Evolutionary conservation across 2,797 vertebrate species (phyloP), one percentile per base, ranked within the genome.

Genomic region (Hydrocynus forskahlii): DNA sequence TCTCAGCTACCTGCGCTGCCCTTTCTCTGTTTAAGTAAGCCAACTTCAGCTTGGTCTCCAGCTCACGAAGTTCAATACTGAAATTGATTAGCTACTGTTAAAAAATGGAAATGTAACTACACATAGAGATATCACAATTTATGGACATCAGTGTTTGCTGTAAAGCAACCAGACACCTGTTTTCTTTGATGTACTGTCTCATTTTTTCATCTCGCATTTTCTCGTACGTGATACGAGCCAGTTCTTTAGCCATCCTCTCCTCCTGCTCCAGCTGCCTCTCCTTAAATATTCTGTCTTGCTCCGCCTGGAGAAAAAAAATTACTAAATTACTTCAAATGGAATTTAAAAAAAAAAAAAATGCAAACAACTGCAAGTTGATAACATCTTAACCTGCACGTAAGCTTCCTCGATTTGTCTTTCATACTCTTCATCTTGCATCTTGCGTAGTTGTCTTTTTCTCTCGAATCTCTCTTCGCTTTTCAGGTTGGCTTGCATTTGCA

Each of bases 21-120:
- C 95, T 92, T 83, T 95, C 97, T 89, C 95, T 96, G 88, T 95
- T 97, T 91, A 97, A 54, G 76, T 98, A 98, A 0, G 96, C 97
- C 29, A 92, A 91, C 84, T 93, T 95, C 64, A 99, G 92, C 87
- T 98, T 97, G 55, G 88, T 89, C 89, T 98, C 95, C 88, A 99
- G 72, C 76, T 99, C 97, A 80, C 95, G 93, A 84, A 99, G 94
- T 89, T 99, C 97, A 81, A 91, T 5, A 86, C 97, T 99, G 74
- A 88, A 52, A 50, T 4, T 14, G 57, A 0, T 40, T 13, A 4
- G 23, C 10, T 17, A 23, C 57, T 10, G 14, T 19, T 57, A 67
- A 57, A 19, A 52, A 68, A 35, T 40, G 5, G 7, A 5, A 70
- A 78, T 71, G 3, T 40, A 52, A 55, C 17, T 29, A 35, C 2